These are phyloP conservation scores for Florisuga fusca DNA, from an alignment of 2,797 vertebrate genomes.

Conservation along the genomic window DNA sequence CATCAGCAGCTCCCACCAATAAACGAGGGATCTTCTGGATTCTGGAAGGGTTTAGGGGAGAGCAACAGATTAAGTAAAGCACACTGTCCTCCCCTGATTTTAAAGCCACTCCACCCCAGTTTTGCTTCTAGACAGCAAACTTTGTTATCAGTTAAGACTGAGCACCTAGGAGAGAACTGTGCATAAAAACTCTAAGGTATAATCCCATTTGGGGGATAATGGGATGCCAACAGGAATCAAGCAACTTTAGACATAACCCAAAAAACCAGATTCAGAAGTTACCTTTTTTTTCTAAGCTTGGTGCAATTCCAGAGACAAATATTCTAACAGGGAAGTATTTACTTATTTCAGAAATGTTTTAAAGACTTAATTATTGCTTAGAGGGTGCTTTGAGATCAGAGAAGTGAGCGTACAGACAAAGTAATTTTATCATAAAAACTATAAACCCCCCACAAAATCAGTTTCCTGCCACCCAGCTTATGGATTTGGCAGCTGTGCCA, in stretches of 20 bases:
- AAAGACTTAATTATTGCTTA: conserved; percentile 28
- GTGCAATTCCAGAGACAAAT: not conserved
- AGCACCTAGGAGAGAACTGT: not conserved
- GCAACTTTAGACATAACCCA: not conserved
- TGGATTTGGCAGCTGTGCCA: conserved; percentile 14
- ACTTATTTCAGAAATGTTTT: not conserved
- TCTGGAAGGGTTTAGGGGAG: conserved; percentile 69
- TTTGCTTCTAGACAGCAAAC: not conserved
- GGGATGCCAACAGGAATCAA: not conserved
- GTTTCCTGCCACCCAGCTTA: not conserved
- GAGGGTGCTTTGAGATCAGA: conserved; percentile 24
- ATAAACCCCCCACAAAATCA: not conserved
- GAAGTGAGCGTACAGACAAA: not conserved
- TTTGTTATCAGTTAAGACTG: not conserved
- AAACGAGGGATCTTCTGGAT: conserved; percentile 97
- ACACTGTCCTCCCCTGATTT: not conserved
- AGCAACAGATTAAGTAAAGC: not conserved
- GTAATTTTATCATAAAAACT: not conserved
- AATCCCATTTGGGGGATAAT: not conserved
- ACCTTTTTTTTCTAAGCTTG: not conserved
- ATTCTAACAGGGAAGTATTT: not conserved
- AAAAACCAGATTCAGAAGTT: not conserved
- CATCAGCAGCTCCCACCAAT: conserved; percentile 94
- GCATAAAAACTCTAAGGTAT: not conserved
- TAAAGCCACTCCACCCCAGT: not conserved